Conservation (phyloP, 2,113 vertebrate genomes). For the Lepus timidus region DNA sequence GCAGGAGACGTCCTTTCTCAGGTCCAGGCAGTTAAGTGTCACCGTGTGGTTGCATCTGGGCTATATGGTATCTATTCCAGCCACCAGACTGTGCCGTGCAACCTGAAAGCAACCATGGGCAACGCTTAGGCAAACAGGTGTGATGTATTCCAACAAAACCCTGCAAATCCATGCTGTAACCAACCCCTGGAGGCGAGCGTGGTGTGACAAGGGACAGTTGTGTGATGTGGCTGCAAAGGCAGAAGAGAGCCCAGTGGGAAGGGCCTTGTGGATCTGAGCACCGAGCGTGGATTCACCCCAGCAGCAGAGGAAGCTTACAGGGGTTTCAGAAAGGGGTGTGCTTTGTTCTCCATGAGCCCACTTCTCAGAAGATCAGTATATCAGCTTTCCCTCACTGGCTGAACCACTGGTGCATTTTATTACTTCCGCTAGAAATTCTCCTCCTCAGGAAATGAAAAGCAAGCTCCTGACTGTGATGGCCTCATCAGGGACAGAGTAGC, state of each 20-base stretch:
- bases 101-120: not conserved
- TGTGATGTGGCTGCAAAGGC: not conserved
- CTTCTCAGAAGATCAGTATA: not conserved
- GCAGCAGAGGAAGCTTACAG: not conserved
- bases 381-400: not conserved
- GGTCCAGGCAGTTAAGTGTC: not conserved
- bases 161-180: not conserved
- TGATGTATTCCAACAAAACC: not conserved
- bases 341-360: not conserved
- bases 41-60: not conserved
- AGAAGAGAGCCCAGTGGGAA: not conserved
- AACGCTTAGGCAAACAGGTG: not conserved
- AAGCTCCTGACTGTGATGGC: not conserved
- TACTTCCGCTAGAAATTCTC: not conserved
- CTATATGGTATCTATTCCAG: not conserved
- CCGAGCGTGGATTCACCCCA: not conserved
- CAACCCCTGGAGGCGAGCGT: not conserved
- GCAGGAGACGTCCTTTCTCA: not conserved
- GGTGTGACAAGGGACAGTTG: not conserved
- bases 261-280: not conserved
- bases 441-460: slow-evolving; percentile 24
- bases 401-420: not conserved
- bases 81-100: not conserved
- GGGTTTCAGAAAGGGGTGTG: not conserved
- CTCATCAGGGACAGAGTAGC: not conserved